Evolutionary conservation across 2,888 invertebrate genomes (phyloP).

Genomic region (Heliconius sara): DNA sequence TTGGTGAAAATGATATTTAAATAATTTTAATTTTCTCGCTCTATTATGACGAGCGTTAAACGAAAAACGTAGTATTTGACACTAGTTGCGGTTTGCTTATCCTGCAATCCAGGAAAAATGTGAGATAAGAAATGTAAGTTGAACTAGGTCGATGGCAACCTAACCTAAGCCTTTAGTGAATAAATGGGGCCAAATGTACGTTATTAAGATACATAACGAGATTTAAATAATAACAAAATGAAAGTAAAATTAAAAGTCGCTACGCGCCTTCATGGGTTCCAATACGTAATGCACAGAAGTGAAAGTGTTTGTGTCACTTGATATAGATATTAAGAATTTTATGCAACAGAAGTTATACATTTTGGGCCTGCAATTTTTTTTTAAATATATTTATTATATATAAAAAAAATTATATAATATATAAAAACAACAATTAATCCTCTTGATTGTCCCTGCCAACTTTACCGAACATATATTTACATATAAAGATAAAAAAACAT

Average conservation of each 20-base stretch:
- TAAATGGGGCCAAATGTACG: neutral
- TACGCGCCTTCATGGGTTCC: neutral
- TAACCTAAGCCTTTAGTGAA: neutral
- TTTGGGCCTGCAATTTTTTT: too few relatives aligned
- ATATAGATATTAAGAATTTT: neutral
- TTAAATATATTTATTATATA: too few relatives aligned
- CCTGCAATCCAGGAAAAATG: neutral
- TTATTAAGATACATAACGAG: neutral
- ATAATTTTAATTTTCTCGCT: too few relatives aligned
- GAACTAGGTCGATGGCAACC: neutral
- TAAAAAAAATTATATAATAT: neutral
- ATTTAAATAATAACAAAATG: conserved; percentile 4
- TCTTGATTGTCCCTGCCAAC: neutral
- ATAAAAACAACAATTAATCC: neutral
- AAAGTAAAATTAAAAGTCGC: conserved; percentile 17
- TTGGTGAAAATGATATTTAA: too few relatives aligned
- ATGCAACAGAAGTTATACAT: neutral
- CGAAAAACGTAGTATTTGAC: neutral
- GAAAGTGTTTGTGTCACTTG: conserved; percentile 7
- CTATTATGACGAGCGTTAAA: neutral
- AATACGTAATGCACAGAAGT: conserved; percentile 14
- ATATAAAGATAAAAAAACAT: too few relatives aligned
- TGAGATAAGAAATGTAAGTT: neutral
- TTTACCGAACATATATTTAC: neutral
- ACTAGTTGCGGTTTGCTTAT: neutral